Base-by-base conservation (phyloP, 2,113 vertebrate species). In the Papio anubis region DNA sequence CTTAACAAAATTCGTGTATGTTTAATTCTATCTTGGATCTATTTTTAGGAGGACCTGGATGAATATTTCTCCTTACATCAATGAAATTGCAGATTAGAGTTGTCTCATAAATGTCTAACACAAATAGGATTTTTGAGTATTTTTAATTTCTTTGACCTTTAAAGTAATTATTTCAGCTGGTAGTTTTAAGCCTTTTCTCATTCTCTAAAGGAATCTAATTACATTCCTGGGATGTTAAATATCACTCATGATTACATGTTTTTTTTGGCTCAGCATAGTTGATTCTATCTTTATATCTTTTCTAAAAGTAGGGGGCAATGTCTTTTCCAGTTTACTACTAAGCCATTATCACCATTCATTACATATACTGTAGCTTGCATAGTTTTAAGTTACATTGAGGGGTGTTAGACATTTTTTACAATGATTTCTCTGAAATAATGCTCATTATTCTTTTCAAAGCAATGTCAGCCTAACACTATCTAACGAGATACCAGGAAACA, bases 151-250 rank as follows among this genome's bases (percentile, higher is more conserved):
- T 93, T 80, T 70, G 32, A 61, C 57, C 30, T 93, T 21, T 81
- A 82, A 81, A 91, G 66, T 85, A 94, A 93, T 95, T 96, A 96
- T 94, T 95, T 91, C 64, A 87, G 57, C 93, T 96, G 52, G 38
- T 18, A 11, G 11, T 73, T 97, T 94, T 92, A 72, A 95, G 40
- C 8, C 90, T 16, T 52, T 57, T 1, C 40, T 30, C n/a, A n/a
- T 59, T 43, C 30, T 95, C 4, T 16, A 2, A 30, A 79, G 48
- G 70, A 79, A 3, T 90, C 83, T 90, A 87, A 72, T 32, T 72
- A 85, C 2, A 38, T 66, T 70, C 2, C 50, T 92, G 35, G 4
- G 45, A 13, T 38, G 81, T 11, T 21, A 82, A 20, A 11, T 96
- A 70, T 66, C 35, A 38, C 1, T 91, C 73, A 35, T 13, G 61